A percentile compares a stretch with the other conserved stretches of the same genome.
Conservation (phyloP, 2,113 vertebrate genomes). For the Hippocampus zosterae region DNA sequence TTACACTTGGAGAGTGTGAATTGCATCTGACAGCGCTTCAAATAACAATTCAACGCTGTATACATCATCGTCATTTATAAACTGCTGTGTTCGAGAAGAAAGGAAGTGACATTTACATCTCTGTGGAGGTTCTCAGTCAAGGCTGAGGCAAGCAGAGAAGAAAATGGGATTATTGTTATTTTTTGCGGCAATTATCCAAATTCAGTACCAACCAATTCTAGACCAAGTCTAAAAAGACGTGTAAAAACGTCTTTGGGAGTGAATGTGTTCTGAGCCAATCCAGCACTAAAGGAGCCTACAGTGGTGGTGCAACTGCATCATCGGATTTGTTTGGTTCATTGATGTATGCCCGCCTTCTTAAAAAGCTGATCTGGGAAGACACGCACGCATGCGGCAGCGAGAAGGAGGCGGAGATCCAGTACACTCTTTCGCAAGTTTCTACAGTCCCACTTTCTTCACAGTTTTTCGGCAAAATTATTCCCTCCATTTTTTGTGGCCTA, state of each 20-base stretch:
- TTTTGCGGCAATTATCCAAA: constrained; percentile 13
- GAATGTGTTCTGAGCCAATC: constrained; percentile 8
- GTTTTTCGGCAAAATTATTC: not conserved
- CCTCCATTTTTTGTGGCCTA: not conserved
- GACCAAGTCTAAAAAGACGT: too few species aligned
- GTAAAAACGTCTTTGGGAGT: too few species aligned
- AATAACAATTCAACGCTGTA: constrained; percentile 21
- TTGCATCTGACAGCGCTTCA: constrained; percentile 28
- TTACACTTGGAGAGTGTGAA: not conserved
- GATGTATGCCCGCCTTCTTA: constrained; percentile 5
- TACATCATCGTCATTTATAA: constrained; percentile 13
- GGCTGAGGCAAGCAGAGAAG: constrained; percentile 18
- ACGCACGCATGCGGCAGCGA: not conserved
- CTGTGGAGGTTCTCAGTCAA: constrained; percentile 13
- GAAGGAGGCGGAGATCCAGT: not conserved
- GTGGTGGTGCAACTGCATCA: constrained; percentile 5
- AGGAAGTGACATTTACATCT: constrained; percentile 21
- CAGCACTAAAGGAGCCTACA: not conserved
- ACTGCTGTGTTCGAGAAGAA: constrained; percentile 16
- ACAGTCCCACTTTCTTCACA: not conserved
- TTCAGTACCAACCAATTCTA: too few species aligned
- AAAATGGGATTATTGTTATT: not conserved
- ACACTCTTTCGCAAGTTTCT: too few species aligned
- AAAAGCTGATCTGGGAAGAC: not conserved
- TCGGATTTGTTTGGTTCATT: constrained; percentile 1